Evolutionary conservation across 2,888 invertebrate species (phyloP).

Genomic region (Netelia fuscicornis): DNA sequence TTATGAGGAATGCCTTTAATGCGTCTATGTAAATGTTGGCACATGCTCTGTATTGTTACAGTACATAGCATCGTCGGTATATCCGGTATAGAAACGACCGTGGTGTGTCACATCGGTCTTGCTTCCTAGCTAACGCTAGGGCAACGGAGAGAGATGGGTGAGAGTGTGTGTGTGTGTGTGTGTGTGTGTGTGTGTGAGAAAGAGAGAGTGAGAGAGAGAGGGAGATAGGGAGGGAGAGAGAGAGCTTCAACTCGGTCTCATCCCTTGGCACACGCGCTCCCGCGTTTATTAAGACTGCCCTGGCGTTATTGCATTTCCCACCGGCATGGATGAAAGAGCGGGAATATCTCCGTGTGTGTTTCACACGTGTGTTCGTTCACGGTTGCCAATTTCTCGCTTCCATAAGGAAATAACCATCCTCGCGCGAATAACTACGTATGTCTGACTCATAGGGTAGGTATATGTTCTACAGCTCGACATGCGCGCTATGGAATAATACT

Average conservation of each 20-base stretch:
- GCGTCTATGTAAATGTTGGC: not conserved
- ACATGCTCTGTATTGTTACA: constrained; percentile 2
- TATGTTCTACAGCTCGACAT: constrained; percentile 7
- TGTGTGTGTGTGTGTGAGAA: too few species aligned
- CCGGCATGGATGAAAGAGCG: constrained; percentile 36
- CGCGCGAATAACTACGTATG: constrained; percentile 9
- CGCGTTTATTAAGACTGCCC: constrained; percentile 55
- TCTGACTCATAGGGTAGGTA: not conserved
- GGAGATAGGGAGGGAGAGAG: too few species aligned
- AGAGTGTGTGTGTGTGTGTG: too few species aligned
- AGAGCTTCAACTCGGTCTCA: not conserved
- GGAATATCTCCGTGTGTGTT: constrained; percentile 3
- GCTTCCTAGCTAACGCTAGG: constrained; percentile 11
- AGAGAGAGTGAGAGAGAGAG: too few species aligned
- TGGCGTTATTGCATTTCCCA: constrained; percentile 50
- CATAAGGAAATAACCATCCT: constrained; percentile 32
- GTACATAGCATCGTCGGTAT: constrained; percentile 20
- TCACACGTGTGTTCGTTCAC: constrained; percentile 6
- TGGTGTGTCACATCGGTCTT: constrained; percentile 28
- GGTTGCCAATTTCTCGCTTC: constrained; percentile 40
- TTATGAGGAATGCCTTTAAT: not conserved
- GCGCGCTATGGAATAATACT: not conserved
- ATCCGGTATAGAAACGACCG: constrained; percentile 30
- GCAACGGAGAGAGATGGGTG: too few species aligned
- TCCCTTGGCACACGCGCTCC: constrained; percentile 21